phyloP scores from a whole-genome alignment of 2,113 vertebrate genomes.

The Python bivittatus region DNA sequence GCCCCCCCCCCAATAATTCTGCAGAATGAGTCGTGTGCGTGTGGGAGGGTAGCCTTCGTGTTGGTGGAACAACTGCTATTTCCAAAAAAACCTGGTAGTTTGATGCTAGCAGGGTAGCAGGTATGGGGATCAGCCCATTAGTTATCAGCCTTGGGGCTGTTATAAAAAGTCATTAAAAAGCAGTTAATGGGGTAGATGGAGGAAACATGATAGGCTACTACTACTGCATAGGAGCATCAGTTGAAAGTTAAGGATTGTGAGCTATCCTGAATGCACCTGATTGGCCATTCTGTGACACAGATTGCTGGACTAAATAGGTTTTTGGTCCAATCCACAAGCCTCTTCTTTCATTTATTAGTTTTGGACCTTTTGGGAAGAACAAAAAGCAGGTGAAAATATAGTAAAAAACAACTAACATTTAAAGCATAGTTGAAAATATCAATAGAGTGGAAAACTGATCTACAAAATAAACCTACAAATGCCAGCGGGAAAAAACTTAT shows the following conservation, averaged over 20 bases:
- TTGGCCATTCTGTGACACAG: not conserved
- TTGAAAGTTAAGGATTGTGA: no score
- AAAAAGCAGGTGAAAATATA: not conserved
- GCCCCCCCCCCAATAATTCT: not conserved
- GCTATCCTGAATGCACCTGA: no score
- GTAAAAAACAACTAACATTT: not conserved
- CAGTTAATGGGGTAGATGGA: not conserved
- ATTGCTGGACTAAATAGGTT: not conserved
- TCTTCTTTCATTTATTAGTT: not conserved
- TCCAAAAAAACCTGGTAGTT: not conserved
- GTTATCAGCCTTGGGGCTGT: not conserved
- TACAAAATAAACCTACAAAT: not conserved
- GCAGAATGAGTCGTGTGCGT: not conserved
- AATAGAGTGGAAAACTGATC: not conserved
- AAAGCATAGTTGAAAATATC: not conserved
- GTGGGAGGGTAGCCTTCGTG: not conserved
- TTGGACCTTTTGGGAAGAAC: not conserved
- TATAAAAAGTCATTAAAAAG: not conserved
- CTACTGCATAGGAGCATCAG: not conserved
- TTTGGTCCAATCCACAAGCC: not conserved
- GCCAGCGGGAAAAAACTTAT: not conserved
- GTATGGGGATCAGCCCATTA: not conserved
- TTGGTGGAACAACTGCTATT: not conserved
- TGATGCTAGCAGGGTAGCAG: no score
- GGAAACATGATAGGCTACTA: not conserved